These are phyloP conservation scores for Corythoichthys haematopterus DNA, from an alignment of 2,113 vertebrate species.

Conservation along the genomic window DNA sequence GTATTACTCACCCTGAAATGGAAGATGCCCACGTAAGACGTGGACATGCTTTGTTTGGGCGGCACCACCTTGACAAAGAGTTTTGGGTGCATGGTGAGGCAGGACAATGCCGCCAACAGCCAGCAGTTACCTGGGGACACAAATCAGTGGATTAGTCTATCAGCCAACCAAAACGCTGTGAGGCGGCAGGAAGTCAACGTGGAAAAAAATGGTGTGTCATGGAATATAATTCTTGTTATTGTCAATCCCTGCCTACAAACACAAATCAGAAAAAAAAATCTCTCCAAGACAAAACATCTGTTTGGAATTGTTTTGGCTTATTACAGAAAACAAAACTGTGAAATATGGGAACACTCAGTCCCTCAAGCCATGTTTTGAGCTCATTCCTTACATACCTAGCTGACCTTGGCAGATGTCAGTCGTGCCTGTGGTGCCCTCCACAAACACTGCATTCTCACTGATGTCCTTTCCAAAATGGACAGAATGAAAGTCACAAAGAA, in stretches of 20 bases:
- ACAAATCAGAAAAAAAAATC: slow-evolving; percentile 15
- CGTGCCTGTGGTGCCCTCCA: slow-evolving; percentile 68
- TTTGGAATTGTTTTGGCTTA: slow-evolving; percentile 16
- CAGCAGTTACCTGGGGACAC: slow-evolving; percentile 71
- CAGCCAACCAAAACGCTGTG: not conserved
- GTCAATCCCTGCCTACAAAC: not conserved
- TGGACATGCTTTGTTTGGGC: slow-evolving; percentile 59
- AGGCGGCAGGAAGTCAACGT: not conserved
- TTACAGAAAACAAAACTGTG: slow-evolving; percentile 1
- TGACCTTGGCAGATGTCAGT: slow-evolving; percentile 79
- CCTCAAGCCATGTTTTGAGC: not conserved
- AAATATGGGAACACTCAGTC: not conserved
- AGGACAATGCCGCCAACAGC: slow-evolving; percentile 74
- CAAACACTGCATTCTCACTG: slow-evolving; percentile 65
- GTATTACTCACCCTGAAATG: slow-evolving; percentile 64
- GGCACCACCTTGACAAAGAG: slow-evolving; percentile 75
- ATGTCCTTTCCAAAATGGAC: slow-evolving; percentile 62
- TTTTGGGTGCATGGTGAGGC: slow-evolving; percentile 69
- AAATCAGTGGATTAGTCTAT: not conserved
- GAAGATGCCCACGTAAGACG: slow-evolving; percentile 73
- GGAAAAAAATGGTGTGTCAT: not conserved
- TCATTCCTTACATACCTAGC: slow-evolving; percentile 56
- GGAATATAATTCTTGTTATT: not conserved
- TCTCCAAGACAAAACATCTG: slow-evolving; percentile 53
- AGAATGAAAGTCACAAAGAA: not conserved